These are phyloP conservation scores for Drosophila rellima DNA, from an alignment of 2,888 invertebrate genomes.

Conservation along the genomic window DNA sequence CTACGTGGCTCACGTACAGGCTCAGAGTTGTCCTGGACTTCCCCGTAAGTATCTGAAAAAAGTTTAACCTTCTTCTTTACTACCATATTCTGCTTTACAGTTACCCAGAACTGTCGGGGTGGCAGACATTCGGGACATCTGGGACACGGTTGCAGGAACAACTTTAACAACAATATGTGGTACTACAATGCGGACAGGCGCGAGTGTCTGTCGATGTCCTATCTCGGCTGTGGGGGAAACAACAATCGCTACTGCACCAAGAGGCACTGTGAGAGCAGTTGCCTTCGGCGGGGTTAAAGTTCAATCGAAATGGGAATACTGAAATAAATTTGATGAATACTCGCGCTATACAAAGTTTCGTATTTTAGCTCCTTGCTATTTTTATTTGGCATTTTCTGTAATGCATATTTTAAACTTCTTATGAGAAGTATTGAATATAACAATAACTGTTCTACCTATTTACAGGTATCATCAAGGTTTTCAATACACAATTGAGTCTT, in stretches of 20 bases:
- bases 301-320: not conserved
- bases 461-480: not conserved
- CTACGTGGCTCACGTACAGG: conserved; percentile 20
- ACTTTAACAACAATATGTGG: conserved; percentile 46
- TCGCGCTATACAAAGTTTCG: not conserved
- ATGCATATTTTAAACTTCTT: no score
- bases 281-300: not conserved
- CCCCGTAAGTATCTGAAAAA: conserved; percentile 10
- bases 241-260: conserved; percentile 45
- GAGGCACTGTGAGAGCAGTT: not conserved
- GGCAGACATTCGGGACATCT: conserved; percentile 25
- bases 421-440: no score
- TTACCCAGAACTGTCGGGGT: conserved; percentile 15
- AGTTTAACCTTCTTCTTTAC: not conserved
- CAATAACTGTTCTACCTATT: no score
- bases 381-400: no score
- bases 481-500: not conserved
- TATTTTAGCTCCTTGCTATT: no score
- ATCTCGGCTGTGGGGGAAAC: conserved; percentile 39
- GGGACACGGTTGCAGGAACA: not conserved
- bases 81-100: conserved; percentile 1
- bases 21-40: conserved; percentile 19
- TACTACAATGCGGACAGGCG: conserved; percentile 20
- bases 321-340: not conserved
- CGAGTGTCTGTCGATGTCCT: conserved; percentile 29